Evolutionary conservation across 2,797 vertebrate species (phyloP), one percentile per base, ranked within the genome.

Genomic region (Propithecus perrieri): DNA sequence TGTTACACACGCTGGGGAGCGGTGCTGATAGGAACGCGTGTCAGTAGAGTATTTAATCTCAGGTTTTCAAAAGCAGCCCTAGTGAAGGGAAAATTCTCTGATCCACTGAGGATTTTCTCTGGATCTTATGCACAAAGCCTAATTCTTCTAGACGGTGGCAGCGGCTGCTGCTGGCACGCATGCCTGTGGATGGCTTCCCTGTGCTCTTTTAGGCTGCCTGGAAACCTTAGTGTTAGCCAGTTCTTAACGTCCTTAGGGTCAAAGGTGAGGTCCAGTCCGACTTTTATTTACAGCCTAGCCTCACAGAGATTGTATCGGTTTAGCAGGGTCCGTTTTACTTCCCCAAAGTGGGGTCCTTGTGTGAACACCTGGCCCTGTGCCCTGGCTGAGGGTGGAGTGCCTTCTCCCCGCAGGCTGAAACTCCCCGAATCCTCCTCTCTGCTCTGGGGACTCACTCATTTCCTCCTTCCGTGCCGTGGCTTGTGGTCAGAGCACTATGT

Each of bases 161-260:
- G 0, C 10, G 0, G 7, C 55, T 15, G 74, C 5, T 1, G 7
- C 24, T 26, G 41, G 46, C 4, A 0, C 3, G 2, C 0, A 0
- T 5, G 33, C 43, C 63, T 11, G 13, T 10, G 38, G 50, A 0
- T 22, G 71, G 26, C 8, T 50, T 38, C 53, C 30, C 26, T 17
- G 24, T 18, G 72, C 15, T 78, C 67, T 20, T 48, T 9, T 43
- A 55, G 43, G 33, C 67, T 48, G 7, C 43, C 22, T 12, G 24
- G 76, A 41, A 41, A 15, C 26, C 15, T 1, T 7, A 13, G 15
- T 38, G 78, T 8, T 33, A 59, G 50, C 38, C 48, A 48, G 71
- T 20, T 71, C 13, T 12, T 1, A 4, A 20, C 3, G 0, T 5
- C 2, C 89, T 33, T 15, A 0, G 38, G 78, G 17, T 33, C 43